Conservation (phyloP, 2,888 invertebrate species). For the Drosophila mayaguana region DNA sequence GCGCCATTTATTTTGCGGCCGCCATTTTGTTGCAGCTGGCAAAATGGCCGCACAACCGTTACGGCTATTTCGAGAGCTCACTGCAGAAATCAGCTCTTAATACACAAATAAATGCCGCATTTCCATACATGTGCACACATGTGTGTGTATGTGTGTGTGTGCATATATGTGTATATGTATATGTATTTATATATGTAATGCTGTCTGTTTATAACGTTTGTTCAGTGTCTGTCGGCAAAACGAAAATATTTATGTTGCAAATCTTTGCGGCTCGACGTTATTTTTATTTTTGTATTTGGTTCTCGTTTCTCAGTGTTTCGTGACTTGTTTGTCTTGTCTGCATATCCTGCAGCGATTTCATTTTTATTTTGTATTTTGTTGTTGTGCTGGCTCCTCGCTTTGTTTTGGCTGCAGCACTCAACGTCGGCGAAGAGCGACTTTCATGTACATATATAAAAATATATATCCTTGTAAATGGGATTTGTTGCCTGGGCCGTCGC, state of each 20-base stretch:
- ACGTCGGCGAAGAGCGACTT: constrained; percentile 25
- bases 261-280: constrained; percentile 71
- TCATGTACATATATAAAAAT: constrained; percentile 8
- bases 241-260: constrained; percentile 77
- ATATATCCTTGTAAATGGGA: constrained; percentile 69
- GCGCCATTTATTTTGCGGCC: constrained; percentile 71
- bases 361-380: constrained; percentile 15
- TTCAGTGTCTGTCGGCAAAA: constrained; percentile 48
- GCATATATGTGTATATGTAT: constrained; percentile 19
- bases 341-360: constrained; percentile 78
- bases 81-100: constrained; percentile 72
- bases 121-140: constrained; percentile 36
- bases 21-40: constrained; percentile 75
- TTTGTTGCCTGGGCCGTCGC: constrained; percentile 70
- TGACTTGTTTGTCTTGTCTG: constrained; percentile 80
- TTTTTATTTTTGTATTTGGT: constrained; percentile 38
- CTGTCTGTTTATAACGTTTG: constrained; percentile 46
- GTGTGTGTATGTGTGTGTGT: not conserved
- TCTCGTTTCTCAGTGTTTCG: constrained; percentile 52
- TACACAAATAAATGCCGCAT: constrained; percentile 75
- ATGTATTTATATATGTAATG: constrained; percentile 5
- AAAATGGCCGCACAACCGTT: constrained; percentile 60
- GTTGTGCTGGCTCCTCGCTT: constrained; percentile 15
- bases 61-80: constrained; percentile 29
- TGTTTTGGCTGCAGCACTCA: constrained; percentile 56